phyloP scores from a whole-genome alignment of 2,888 invertebrate genomes.

The Diplazon laetatorius region DNA sequence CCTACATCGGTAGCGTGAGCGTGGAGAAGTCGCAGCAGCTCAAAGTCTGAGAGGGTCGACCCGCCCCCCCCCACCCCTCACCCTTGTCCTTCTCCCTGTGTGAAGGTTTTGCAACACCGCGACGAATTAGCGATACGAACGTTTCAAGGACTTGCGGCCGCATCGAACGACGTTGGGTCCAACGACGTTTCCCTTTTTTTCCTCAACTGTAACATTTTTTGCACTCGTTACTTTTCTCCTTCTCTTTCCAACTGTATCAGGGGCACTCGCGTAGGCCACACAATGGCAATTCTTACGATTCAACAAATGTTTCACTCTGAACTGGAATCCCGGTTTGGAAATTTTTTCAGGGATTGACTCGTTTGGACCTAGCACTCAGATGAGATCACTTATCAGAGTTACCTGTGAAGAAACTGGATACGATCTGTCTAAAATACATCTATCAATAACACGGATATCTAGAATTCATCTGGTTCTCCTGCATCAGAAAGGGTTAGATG shows the following conservation, averaged over 20 bases:
- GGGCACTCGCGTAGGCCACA: neutral
- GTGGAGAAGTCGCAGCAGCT: conserved; percentile 22
- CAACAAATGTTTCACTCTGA: neutral
- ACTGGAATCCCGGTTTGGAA: neutral
- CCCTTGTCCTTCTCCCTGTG: neutral
- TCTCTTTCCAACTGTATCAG: neutral
- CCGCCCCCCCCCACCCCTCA: neutral
- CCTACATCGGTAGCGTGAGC: neutral
- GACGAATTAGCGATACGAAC: conserved; percentile 74
- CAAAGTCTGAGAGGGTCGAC: conserved; percentile 63
- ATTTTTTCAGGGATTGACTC: neutral
- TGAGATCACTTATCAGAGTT: no score
- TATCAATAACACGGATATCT: no score
- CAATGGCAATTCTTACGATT: neutral
- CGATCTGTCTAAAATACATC: no score
- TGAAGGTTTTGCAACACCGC: conserved; percentile 65
- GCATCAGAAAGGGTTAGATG: no score
- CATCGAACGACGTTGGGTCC: conserved; percentile 53
- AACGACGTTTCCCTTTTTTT: conserved; percentile 32
- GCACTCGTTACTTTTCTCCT: conserved; percentile 22
- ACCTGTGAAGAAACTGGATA: no score
- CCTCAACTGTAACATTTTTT: conserved; percentile 13
- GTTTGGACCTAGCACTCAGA: no score
- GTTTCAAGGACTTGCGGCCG: conserved; percentile 54
- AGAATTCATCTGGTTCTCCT: no score